A percentile compares a stretch with the other conserved stretches of the same genome.
These are phyloP conservation scores for Amiota communis DNA, from an alignment of 2,888 invertebrate species.

Conservation along the genomic window DNA sequence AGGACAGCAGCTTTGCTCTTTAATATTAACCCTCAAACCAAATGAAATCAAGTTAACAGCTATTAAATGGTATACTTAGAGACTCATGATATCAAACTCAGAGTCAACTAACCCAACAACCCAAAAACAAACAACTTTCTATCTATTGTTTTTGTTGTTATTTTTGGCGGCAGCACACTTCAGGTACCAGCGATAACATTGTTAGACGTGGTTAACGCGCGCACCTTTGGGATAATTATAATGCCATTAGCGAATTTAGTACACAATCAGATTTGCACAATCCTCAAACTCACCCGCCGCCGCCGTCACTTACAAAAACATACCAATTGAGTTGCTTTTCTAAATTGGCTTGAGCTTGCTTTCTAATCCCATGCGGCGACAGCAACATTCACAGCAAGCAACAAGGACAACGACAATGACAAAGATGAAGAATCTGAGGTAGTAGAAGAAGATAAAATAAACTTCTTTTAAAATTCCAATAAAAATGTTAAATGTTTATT, in stretches of 20 bases:
- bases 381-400: neutral
- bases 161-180: neutral
- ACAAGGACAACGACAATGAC: neutral
- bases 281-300: neutral
- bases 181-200: constrained; percentile 38
- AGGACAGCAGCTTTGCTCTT: neutral
- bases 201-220: constrained; percentile 25
- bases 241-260: constrained; percentile 66
- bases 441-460: neutral
- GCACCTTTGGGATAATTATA: constrained; percentile 60
- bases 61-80: too few relatives aligned
- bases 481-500: constrained; percentile 63
- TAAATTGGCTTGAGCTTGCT: constrained; percentile 51
- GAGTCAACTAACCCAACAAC: too few relatives aligned
- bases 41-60: too few relatives aligned
- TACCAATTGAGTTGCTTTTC: constrained; percentile 19
- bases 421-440: neutral
- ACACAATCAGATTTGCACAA: constrained; percentile 57
- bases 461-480: constrained; percentile 51
- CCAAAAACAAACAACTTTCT: too few relatives aligned
- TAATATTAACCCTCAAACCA: too few relatives aligned
- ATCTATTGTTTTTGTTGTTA: neutral
- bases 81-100: too few relatives aligned
- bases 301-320: neutral
- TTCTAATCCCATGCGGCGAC: constrained; percentile 12